A percentile compares a stretch with the other conserved stretches of the same genome.
Evolutionary conservation across 1,140 invertebrate species (phyloP).

Genomic region (Euschistus heros): DNA sequence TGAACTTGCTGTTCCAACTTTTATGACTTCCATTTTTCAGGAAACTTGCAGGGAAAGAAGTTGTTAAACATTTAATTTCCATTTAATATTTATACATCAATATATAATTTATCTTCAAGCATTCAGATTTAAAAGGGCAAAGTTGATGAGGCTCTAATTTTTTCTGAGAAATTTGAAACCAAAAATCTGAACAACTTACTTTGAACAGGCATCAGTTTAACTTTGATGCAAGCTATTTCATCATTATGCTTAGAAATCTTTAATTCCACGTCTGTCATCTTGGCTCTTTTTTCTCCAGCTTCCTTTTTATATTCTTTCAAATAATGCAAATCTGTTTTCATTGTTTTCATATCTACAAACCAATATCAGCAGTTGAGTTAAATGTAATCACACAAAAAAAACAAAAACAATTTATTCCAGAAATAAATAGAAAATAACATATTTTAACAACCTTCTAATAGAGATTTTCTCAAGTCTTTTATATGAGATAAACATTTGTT

Average conservation of each 20-base stretch:
- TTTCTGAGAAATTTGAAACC: too few species aligned
- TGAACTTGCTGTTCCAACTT: too few species aligned
- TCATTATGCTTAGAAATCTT: slow-evolving; percentile 44
- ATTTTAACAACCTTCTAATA: not conserved
- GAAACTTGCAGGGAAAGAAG: too few species aligned
- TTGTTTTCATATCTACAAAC: slow-evolving; percentile 23
- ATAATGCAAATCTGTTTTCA: slow-evolving; percentile 44
- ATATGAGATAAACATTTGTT: slow-evolving; percentile 83
- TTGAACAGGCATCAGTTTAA: slow-evolving; percentile 36
- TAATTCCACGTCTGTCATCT: slow-evolving; percentile 47
- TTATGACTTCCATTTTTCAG: too few species aligned
- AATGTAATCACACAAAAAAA: not conserved
- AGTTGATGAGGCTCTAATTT: too few species aligned
- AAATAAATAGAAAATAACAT: not conserved
- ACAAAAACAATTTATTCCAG: too few species aligned
- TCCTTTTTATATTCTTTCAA: slow-evolving; percentile 43
- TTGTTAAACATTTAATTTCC: too few species aligned
- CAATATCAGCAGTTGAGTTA: not conserved
- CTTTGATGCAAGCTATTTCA: slow-evolving; percentile 51
- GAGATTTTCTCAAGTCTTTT: slow-evolving; percentile 55
- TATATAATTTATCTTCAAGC: too few species aligned
- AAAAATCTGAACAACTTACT: slow-evolving; percentile 10
- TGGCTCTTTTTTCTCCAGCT: slow-evolving; percentile 40
- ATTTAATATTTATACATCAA: too few species aligned
- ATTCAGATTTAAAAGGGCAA: too few species aligned